phyloP scores from a whole-genome alignment of 2,888 invertebrate genomes.

The Tuta absoluta region DNA sequence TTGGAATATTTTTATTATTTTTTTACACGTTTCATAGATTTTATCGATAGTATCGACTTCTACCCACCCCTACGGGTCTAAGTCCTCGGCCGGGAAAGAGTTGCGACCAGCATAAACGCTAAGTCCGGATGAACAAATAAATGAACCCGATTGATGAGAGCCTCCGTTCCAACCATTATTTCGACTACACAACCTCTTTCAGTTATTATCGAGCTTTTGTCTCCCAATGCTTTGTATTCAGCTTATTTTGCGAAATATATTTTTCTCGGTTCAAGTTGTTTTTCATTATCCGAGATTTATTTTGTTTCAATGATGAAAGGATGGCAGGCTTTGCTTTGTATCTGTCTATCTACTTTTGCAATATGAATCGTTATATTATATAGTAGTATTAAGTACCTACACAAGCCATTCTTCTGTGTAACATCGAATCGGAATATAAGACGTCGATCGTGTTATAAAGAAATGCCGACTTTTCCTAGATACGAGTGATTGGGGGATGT shows the following conservation, averaged over 20 bases:
- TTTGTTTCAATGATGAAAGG: conserved; percentile 12
- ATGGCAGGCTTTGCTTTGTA: background rate
- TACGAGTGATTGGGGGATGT: conserved; percentile 22
- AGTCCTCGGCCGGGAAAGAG: conserved; percentile 63
- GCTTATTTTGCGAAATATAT: conserved; percentile 2
- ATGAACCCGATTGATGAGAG: conserved; percentile 64
- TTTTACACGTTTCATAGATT: background rate
- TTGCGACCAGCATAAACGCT: conserved; percentile 71
- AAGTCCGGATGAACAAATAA: conserved; percentile 78
- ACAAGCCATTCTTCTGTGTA: background rate
- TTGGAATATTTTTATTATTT: no score
- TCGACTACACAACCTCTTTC: conserved; percentile 8
- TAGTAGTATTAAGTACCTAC: background rate
- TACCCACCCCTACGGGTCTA: conserved; percentile 45
- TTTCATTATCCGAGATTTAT: conserved; percentile 17
- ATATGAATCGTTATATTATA: background rate
- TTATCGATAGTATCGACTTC: conserved; percentile 25
- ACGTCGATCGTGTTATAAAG: background rate
- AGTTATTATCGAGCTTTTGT: conserved; percentile 8
- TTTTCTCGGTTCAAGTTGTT: conserved; percentile 4
- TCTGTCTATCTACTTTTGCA: background rate
- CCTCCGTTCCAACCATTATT: background rate
- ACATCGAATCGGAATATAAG: background rate
- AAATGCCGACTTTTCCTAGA: background rate
- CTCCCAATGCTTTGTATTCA: background rate